A percentile compares a stretch with the other conserved stretches of the same genome.
Conservation (phyloP, 53 echinoderm and acorn worm genomes). For the Holothuria scabra region DNA sequence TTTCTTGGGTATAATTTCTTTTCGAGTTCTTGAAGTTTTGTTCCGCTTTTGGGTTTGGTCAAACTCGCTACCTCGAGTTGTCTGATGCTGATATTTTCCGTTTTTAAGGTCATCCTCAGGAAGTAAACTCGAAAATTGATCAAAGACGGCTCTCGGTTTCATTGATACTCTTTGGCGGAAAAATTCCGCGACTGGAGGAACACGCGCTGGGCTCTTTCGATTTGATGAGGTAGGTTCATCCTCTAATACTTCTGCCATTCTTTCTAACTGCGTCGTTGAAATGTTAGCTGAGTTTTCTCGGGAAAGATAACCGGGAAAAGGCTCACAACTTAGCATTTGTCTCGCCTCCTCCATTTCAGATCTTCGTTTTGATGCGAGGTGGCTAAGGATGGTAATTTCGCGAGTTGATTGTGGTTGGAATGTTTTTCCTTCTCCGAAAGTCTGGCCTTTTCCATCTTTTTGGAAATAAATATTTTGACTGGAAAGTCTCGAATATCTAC, state of each 20-base stretch:
- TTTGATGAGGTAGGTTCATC: background rate
- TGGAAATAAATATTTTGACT: background rate
- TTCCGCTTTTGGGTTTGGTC: background rate
- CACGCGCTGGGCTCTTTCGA: background rate
- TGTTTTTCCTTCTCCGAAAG: background rate
- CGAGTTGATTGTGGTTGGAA: slow-evolving; percentile 31
- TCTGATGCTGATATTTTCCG: background rate
- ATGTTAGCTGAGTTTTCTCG: slow-evolving; percentile 34
- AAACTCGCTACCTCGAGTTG: background rate
- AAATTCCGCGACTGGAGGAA: slow-evolving; percentile 27
- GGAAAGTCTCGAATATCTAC: background rate
- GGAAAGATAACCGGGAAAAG: slow-evolving; percentile 12
- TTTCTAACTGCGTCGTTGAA: slow-evolving; percentile 7
- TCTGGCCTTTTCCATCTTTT: too few species aligned
- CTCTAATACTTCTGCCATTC: slow-evolving; percentile 36
- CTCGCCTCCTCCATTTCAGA: slow-evolving; percentile 35
- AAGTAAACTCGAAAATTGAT: slow-evolving; percentile 13
- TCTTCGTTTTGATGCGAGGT: slow-evolving; percentile 33
- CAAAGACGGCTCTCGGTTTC: slow-evolving; percentile 20
- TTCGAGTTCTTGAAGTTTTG: too few species aligned
- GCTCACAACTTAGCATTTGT: slow-evolving; percentile 1
- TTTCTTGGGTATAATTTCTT: background rate
- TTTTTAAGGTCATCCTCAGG: background rate
- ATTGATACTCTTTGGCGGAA: slow-evolving; percentile 12
- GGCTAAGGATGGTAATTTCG: slow-evolving; percentile 17